Conservation (phyloP, 2,113 vertebrate genomes). For the Acanthochromis polyacanthus region DNA sequence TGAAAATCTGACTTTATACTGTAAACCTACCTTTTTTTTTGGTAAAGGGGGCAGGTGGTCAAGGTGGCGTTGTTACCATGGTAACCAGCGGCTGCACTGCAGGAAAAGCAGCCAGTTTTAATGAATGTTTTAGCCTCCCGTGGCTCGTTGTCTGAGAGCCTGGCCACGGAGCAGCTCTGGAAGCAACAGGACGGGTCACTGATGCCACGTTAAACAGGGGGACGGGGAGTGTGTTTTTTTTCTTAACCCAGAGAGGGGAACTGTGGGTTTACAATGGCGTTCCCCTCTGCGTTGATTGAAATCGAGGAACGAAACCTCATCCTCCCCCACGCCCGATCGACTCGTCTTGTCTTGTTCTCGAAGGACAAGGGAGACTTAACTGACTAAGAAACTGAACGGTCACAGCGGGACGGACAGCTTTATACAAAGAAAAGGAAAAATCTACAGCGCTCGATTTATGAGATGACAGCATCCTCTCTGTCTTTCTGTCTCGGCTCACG, state of each 20-base stretch:
- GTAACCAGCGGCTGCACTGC: conserved; percentile 58
- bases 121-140: conserved; percentile 76
- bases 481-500: conserved; percentile 73
- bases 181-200: conserved; percentile 48
- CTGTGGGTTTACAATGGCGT: conserved; percentile 26
- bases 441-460: conserved; percentile 57
- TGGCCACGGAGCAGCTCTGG: conserved; percentile 34
- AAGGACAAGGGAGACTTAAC: conserved; percentile 51
- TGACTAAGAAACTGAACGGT: conserved; percentile 54
- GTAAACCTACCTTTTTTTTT: background rate
- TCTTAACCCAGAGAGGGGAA: conserved; percentile 37
- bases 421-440: conserved; percentile 83
- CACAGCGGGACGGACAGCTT: conserved; percentile 77
- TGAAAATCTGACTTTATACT: conserved; percentile 81
- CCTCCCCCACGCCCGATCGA: conserved; percentile 14
- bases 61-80: conserved; percentile 56
- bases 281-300: conserved; percentile 37
- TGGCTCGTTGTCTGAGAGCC: conserved; percentile 58
- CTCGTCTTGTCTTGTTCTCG: conserved; percentile 17
- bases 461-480: conserved; percentile 77
- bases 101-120: conserved; percentile 64
- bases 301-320: conserved; percentile 18
- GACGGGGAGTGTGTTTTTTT: conserved; percentile 22
- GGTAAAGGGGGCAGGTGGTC: background rate
- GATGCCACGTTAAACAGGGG: conserved; percentile 44